These are phyloP conservation scores for Eleginops maclovinus DNA, from an alignment of 2,113 vertebrate species.

Conservation along the genomic window DNA sequence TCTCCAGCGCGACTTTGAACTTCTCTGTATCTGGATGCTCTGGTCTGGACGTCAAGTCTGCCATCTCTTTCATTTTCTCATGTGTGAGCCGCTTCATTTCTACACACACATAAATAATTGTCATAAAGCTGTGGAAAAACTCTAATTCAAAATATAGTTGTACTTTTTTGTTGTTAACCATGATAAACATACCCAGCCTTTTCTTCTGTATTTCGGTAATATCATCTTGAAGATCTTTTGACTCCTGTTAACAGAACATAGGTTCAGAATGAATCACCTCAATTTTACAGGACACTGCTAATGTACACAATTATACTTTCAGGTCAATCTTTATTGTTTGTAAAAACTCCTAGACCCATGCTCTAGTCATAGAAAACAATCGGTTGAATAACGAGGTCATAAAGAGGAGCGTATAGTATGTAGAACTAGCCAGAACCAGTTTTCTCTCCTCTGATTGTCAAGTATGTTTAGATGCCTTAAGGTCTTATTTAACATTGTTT, in stretches of 20 bases:
- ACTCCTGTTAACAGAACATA: conserved; percentile 71
- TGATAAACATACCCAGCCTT: conserved; percentile 77
- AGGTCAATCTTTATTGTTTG: not conserved
- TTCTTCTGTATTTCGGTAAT: conserved; percentile 80
- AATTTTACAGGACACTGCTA: not conserved
- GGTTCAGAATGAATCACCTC: conserved; percentile 7
- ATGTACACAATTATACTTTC: not conserved
- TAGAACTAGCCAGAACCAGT: not conserved
- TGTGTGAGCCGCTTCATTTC: conserved; percentile 76
- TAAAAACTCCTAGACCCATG: not conserved
- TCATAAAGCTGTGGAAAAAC: not conserved
- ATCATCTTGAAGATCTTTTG: conserved; percentile 77
- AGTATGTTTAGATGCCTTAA: too few species aligned
- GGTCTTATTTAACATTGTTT: too few species aligned
- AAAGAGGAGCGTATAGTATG: not conserved
- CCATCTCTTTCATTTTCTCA: conserved; percentile 79
- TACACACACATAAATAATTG: conserved; percentile 21
- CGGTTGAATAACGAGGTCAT: not conserved
- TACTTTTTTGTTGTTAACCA: not conserved
- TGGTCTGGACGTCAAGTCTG: conserved; percentile 73
- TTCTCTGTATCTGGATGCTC: conserved; percentile 74
- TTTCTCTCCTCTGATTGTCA: not conserved
- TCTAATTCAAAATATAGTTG: not conserved
- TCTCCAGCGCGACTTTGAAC: conserved; percentile 74
- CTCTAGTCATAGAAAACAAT: too few species aligned